Conservation (phyloP, 2,888 invertebrate genomes). For the Calameuta filiformis region DNA sequence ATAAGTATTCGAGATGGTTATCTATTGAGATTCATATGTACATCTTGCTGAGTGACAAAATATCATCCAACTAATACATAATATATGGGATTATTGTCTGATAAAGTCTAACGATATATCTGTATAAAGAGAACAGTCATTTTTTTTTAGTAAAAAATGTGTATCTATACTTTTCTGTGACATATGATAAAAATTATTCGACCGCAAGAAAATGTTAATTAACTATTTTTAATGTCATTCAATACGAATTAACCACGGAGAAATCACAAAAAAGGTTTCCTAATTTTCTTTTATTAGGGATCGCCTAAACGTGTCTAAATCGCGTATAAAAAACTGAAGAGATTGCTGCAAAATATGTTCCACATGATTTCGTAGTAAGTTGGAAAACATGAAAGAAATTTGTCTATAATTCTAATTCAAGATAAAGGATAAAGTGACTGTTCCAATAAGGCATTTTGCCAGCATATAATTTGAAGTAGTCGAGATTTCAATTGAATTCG, state of each 20-base stretch:
- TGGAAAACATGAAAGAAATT: neutral
- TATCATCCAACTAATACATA: neutral
- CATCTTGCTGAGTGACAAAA: neutral
- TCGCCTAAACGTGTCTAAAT: neutral
- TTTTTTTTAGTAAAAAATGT: too few relatives aligned
- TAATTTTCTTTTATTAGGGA: neutral
- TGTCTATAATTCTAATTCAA: neutral
- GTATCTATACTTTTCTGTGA: neutral
- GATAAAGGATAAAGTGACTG: neutral
- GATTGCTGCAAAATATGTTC: neutral
- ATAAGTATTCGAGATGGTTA: neutral
- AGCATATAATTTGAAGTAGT: conserved; percentile 6
- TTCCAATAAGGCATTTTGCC: neutral
- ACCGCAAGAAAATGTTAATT: neutral
- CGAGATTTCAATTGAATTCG: conserved; percentile 38
- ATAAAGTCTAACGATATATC: too few relatives aligned
- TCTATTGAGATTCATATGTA: neutral
- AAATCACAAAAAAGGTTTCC: neutral
- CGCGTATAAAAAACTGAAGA: neutral
- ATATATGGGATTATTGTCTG: neutral
- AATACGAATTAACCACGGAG: neutral
- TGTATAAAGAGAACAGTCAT: too few relatives aligned
- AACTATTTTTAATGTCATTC: neutral
- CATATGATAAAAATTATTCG: neutral
- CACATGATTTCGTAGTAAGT: neutral